These are phyloP conservation scores for Pterobdella sp. DNA, from an alignment of 2,888 invertebrate species.

Conservation along the genomic window DNA sequence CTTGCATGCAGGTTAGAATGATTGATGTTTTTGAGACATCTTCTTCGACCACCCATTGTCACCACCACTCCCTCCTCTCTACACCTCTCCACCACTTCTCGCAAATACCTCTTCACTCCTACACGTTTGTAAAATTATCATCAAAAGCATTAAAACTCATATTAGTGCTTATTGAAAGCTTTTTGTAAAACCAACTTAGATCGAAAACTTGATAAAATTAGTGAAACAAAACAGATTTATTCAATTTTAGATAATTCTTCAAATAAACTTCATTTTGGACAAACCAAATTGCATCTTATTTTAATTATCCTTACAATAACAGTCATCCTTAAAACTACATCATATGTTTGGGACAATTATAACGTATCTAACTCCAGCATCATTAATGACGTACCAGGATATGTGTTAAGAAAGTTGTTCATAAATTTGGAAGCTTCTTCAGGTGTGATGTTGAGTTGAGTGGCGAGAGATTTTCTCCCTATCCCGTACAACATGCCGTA, in stretches of 20 bases:
- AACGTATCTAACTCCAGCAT: not conserved
- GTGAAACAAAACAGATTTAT: not conserved
- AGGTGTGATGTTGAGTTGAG: conserved; percentile 69
- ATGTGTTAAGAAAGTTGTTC: conserved; percentile 65
- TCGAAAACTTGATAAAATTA: not conserved
- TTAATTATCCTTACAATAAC: too few species aligned
- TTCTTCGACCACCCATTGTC: conserved; percentile 70
- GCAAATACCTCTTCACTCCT: conserved; percentile 61
- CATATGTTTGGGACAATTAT: not conserved
- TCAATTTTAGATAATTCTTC: not conserved
- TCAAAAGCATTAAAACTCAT: too few species aligned
- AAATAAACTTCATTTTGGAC: not conserved
- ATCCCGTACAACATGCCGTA: conserved; percentile 97
- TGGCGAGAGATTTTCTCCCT: conserved; percentile 72
- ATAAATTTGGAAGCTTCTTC: conserved; percentile 64
- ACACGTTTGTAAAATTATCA: too few species aligned
- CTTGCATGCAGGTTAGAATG: conserved; percentile 60
- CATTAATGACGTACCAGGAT: conserved; percentile 58
- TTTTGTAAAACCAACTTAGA: too few species aligned
- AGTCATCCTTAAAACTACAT: too few species aligned
- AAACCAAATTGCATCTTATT: not conserved
- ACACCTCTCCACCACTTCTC: conserved; percentile 60
- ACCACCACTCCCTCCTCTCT: conserved; percentile 68
- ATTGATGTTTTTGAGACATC: conserved; percentile 63
- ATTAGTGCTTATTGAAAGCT: too few species aligned